Percentiles rank a stretch among this genome's conserved stretches.
These are phyloP conservation scores for Drosophila sechellia DNA, from an alignment of 1,140 invertebrate genomes.

Conservation along the genomic window DNA sequence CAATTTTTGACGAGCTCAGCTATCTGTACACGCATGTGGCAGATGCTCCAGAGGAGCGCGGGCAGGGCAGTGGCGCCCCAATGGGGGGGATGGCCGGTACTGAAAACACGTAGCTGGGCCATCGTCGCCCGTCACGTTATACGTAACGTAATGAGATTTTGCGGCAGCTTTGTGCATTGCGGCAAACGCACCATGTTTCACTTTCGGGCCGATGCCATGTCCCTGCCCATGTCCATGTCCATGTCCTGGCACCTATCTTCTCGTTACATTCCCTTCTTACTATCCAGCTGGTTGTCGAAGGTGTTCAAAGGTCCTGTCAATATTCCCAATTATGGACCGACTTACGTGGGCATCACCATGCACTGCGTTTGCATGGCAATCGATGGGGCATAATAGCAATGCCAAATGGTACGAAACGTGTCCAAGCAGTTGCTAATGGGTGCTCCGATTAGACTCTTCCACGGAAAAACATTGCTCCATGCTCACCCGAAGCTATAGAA, in stretches of 20 bases:
- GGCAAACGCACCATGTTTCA: slow-evolving; percentile 14
- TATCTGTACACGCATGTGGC: slow-evolving; percentile 51
- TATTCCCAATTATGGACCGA: slow-evolving; percentile 12
- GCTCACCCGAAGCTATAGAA: no score
- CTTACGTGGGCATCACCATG: slow-evolving; percentile 6
- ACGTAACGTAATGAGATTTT: slow-evolving; percentile 76
- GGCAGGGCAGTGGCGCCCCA: no score
- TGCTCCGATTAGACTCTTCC: background rate
- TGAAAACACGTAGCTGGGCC: slow-evolving; percentile 52
- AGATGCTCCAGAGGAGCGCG: slow-evolving; percentile 1
- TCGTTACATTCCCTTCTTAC: background rate
- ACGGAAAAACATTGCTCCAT: no score
- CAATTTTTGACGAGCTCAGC: slow-evolving; percentile 65
- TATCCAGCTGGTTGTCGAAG: background rate
- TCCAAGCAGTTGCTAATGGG: background rate
- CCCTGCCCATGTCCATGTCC: slow-evolving; percentile 15
- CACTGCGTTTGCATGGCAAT: slow-evolving; percentile 1
- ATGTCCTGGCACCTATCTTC: background rate
- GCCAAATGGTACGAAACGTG: background rate
- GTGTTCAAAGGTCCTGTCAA: slow-evolving; percentile 18
- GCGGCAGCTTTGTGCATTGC: slow-evolving; percentile 67
- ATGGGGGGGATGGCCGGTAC: background rate
- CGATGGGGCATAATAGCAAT: background rate
- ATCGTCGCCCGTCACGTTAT: slow-evolving; percentile 57
- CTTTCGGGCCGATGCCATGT: background rate